Evolutionary conservation across 2,797 vertebrate species (phyloP).

Genomic region (Sylvilagus floridanus): DNA sequence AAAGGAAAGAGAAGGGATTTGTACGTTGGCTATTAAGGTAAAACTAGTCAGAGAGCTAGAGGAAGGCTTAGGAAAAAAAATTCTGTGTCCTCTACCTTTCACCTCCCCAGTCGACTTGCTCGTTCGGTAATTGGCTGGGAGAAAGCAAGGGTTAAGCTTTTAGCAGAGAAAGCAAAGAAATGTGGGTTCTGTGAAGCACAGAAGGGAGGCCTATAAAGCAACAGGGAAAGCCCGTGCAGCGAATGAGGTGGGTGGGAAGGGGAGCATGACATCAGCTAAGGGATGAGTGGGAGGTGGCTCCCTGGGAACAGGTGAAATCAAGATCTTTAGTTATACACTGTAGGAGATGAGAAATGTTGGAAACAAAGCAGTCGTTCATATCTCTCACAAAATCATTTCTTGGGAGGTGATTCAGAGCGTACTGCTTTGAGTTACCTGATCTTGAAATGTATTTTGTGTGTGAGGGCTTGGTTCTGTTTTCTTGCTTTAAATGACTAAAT

Average conservation of each 20-base stretch:
- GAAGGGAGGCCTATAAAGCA: constrained; percentile 42
- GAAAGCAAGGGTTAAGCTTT: background rate
- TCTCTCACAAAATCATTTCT: constrained; percentile 37
- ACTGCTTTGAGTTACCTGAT: constrained; percentile 34
- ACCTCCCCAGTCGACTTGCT: background rate
- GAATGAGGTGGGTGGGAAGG: background rate
- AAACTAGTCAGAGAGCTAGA: background rate
- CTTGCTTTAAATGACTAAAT: background rate
- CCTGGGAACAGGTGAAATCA: constrained; percentile 25
- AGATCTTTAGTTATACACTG: constrained; percentile 7
- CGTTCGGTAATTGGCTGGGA: constrained; percentile 47
- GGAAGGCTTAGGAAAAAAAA: constrained; percentile 19
- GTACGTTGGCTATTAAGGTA: background rate
- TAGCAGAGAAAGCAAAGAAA: constrained; percentile 20
- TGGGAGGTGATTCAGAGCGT: constrained; percentile 20
- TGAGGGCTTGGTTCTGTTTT: background rate
- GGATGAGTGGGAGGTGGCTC: background rate
- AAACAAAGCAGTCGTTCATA: constrained; percentile 54
- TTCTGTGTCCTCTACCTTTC: background rate
- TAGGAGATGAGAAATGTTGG: constrained; percentile 37
- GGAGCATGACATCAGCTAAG: background rate
- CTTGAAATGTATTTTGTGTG: constrained; percentile 51
- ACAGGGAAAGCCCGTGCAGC: background rate
- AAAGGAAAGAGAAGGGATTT: constrained; percentile 36
- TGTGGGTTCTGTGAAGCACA: constrained; percentile 7